A percentile compares a stretch with the other conserved stretches of the same genome.
These are phyloP conservation scores for Pogoniulus pusillus DNA, from an alignment of 2,797 vertebrate genomes.

Conservation along the genomic window DNA sequence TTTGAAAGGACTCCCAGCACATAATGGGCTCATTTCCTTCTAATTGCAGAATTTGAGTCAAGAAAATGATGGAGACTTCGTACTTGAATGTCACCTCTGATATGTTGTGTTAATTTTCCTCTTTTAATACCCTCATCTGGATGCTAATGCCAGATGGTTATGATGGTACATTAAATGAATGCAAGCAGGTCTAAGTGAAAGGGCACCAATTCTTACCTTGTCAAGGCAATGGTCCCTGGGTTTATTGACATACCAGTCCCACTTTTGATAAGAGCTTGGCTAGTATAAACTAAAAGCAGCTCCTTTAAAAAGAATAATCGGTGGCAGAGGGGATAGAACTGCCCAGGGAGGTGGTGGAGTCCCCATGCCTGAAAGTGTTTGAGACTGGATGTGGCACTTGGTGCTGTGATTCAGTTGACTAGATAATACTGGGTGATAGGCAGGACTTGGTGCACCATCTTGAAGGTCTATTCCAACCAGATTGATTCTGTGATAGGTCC, in stretches of 20 bases:
- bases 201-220: not conserved
- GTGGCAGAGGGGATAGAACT: too few species aligned
- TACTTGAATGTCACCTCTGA: conserved; percentile 17
- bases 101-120: not conserved
- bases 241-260: not conserved
- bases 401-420: too few species aligned
- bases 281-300: not conserved
- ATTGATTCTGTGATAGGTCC: too few species aligned
- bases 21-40: not conserved
- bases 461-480: too few species aligned
- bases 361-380: too few species aligned
- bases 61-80: not conserved
- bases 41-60: not conserved
- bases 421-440: too few species aligned
- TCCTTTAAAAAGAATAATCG: too few species aligned
- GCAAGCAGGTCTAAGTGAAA: not conserved
- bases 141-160: conserved; percentile 23
- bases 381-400: not conserved
- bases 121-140: conserved; percentile 10
- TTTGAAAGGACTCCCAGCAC: not conserved
- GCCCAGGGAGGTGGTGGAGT: too few species aligned
- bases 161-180: not conserved
- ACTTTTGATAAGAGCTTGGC: not conserved
- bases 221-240: not conserved
- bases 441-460: too few species aligned